Percentiles rank a stretch among this genome's conserved stretches.
Conservation (phyloP, 2,888 invertebrate species). For the Drosophila paracracens region DNA sequence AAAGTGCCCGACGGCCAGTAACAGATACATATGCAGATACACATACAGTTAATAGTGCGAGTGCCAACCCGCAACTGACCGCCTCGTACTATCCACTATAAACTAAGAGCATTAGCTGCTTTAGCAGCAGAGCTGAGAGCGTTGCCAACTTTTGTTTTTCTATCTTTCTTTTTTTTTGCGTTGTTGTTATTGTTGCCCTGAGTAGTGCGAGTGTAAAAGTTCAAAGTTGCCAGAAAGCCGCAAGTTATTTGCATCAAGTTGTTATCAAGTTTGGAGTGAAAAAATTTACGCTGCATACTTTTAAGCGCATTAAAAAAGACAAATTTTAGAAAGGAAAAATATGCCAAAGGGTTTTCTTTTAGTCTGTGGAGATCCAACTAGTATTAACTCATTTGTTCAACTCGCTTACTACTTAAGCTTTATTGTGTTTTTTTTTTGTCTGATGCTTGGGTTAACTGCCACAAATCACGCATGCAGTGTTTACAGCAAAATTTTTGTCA, state of each 20-base stretch:
- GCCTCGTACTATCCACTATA: conserved; percentile 1
- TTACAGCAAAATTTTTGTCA: background rate
- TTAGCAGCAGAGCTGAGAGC: conserved; percentile 60
- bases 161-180: conserved; percentile 6
- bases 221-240: conserved; percentile 66
- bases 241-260: conserved; percentile 76
- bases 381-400: conserved; percentile 25
- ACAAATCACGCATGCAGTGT: background rate
- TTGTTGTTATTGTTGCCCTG: conserved; percentile 7
- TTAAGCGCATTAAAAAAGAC: conserved; percentile 74
- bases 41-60: background rate
- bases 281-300: conserved; percentile 58
- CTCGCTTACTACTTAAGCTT: conserved; percentile 6
- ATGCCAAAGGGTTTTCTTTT: conserved; percentile 8
- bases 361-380: conserved; percentile 19
- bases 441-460: background rate
- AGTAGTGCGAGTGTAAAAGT: conserved; percentile 40
- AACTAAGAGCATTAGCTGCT: conserved; percentile 70
- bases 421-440: background rate
- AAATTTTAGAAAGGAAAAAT: conserved; percentile 8
- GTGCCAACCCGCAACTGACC: conserved; percentile 12
- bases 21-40: conserved; percentile 10
- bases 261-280: conserved; percentile 63
- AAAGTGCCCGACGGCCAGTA: conserved; percentile 34
- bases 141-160: conserved; percentile 42